phyloP scores from a whole-genome alignment of 2,888 invertebrate species.

The Cataglyphis cursor region DNA sequence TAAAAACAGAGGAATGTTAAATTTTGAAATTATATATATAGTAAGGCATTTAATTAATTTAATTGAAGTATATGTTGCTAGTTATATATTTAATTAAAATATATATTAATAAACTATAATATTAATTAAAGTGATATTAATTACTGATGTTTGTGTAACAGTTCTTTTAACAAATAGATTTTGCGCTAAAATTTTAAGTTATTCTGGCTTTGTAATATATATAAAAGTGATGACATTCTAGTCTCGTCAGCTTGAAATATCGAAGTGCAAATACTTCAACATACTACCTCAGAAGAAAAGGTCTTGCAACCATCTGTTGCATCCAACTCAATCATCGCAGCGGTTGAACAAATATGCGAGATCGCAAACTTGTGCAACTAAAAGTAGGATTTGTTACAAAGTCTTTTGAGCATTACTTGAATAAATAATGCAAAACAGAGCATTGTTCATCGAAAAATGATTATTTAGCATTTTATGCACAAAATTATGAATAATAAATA shows the following conservation, averaged over 20 bases:
- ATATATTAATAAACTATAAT: conserved; percentile 3
- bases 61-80: no score
- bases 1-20: not conserved
- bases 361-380: not conserved
- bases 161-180: not conserved
- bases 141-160: not conserved
- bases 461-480: not conserved
- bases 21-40: not conserved
- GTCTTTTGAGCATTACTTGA: not conserved
- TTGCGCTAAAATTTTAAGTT: not conserved
- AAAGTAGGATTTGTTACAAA: not conserved
- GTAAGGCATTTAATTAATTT: not conserved
- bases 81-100: no score
- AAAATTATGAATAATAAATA: not conserved
- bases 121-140: conserved; percentile 18
- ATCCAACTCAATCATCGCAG: conserved; percentile 37
- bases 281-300: conserved; percentile 33
- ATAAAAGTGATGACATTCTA: not conserved
- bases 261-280: conserved; percentile 43
- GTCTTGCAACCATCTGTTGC: conserved; percentile 48
- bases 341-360: conserved; percentile 21
- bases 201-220: not conserved
- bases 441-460: not conserved
- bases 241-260: conserved; percentile 38
- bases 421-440: not conserved